A percentile compares a stretch with the other conserved stretches of the same genome.
Evolutionary conservation across 1,140 invertebrate genomes (phyloP).

Genomic region (Drosophila biarmipes): DNA sequence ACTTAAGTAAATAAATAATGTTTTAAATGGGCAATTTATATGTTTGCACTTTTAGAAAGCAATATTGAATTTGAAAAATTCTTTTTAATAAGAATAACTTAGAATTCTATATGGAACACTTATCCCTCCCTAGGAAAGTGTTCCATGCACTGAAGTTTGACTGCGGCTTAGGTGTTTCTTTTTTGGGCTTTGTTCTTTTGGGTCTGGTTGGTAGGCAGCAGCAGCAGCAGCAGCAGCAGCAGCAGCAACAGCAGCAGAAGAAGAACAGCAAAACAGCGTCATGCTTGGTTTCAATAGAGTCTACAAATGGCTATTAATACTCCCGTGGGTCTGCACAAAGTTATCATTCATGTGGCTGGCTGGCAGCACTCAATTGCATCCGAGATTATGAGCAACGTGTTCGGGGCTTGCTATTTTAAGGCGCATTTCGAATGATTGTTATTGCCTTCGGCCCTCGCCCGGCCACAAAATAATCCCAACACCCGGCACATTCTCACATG

Average conservation of each 20-base stretch:
- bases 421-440: constrained; percentile 61
- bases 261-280: constrained; percentile 13
- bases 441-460: constrained; percentile 29
- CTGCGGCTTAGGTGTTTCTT: background rate
- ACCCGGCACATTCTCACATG: constrained; percentile 68
- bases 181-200: constrained; percentile 4
- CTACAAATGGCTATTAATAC: constrained; percentile 48
- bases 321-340: constrained; percentile 38
- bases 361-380: constrained; percentile 47
- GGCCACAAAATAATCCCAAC: constrained; percentile 75
- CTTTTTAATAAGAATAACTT: too few relatives aligned
- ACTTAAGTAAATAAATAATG: too few relatives aligned
- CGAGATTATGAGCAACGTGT: constrained; percentile 54
- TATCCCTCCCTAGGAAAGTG: too few relatives aligned
- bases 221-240: background rate
- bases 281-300: constrained; percentile 37
- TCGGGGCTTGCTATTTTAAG: constrained; percentile 66
- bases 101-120: too few relatives aligned
- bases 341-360: constrained; percentile 43
- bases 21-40: too few relatives aligned
- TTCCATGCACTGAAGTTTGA: background rate
- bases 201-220: background rate
- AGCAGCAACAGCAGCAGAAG: background rate
- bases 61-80: too few relatives aligned
- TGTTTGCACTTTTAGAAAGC: too few relatives aligned